Conservation (phyloP, 2,113 vertebrate species). For the Chlorodrepanis virens region DNA sequence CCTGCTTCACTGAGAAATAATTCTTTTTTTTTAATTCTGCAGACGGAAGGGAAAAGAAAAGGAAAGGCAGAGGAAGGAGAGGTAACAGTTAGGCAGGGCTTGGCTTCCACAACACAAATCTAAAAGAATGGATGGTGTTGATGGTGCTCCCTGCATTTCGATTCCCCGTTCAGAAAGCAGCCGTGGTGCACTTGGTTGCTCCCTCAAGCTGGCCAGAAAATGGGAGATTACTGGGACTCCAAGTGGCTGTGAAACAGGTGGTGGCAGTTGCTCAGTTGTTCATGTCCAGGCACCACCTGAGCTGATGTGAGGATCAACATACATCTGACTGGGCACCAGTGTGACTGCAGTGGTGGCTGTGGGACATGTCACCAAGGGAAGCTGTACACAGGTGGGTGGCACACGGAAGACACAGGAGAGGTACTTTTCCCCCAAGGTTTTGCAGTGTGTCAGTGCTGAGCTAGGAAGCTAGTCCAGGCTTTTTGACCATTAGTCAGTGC, state of each 20-base stretch:
- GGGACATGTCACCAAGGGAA: background rate
- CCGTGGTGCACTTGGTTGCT: background rate
- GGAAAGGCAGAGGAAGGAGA: background rate
- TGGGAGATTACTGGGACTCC: background rate
- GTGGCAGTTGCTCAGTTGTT: background rate
- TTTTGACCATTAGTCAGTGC: background rate
- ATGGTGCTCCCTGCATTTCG: background rate
- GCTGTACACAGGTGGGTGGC: background rate
- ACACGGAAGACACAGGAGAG: fast-evolving
- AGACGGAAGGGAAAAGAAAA: background rate
- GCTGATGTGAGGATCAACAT: background rate
- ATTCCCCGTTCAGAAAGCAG: background rate
- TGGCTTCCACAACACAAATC: background rate
- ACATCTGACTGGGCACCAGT: background rate
- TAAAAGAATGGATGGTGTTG: background rate
- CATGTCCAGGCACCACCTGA: background rate
- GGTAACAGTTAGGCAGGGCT: background rate
- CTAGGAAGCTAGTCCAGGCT: background rate
- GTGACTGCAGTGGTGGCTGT: background rate
- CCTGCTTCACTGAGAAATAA: background rate
- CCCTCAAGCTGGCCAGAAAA: background rate
- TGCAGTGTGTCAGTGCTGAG: background rate
- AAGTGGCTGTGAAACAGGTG: background rate
- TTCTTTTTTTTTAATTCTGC: background rate
- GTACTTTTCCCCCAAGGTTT: background rate